phyloP scores from a whole-genome alignment of 1,140 invertebrate genomes.

The Himalopsyche phryganea region DNA sequence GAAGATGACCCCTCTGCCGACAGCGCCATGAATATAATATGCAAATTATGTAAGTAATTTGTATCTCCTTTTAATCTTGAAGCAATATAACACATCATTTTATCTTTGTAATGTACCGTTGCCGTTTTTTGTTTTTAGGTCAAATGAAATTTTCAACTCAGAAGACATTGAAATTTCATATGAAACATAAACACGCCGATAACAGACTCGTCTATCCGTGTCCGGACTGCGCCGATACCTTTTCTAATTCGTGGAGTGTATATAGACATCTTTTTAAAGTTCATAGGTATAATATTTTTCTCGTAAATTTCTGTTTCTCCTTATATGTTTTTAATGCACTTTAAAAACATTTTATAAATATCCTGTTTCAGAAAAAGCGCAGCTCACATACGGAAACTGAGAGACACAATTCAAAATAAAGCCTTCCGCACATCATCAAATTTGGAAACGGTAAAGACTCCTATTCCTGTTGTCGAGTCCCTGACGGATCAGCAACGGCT shows the following conservation, averaged over 20 bases:
- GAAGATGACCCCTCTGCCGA: constrained; percentile 41
- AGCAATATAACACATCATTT: too few species aligned
- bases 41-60: constrained; percentile 26
- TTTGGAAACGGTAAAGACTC: constrained; percentile 41
- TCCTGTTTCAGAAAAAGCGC: constrained; percentile 53
- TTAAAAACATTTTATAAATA: too few species aligned
- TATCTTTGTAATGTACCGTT: neutral
- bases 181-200: constrained; percentile 65
- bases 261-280: constrained; percentile 70
- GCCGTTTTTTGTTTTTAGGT: constrained; percentile 46
- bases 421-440: constrained; percentile 53
- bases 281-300: constrained; percentile 50
- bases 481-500: constrained; percentile 47
- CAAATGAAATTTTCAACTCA: constrained; percentile 64
- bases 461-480: constrained; percentile 37
- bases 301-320: neutral
- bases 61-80: neutral
- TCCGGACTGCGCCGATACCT: constrained; percentile 64
- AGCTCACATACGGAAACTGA: constrained; percentile 57
- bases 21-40: constrained; percentile 30
- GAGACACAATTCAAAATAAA: constrained; percentile 58
- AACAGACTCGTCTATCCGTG: constrained; percentile 63
- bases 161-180: constrained; percentile 66
- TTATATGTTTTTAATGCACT: too few species aligned
- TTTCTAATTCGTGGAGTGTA: constrained; percentile 66